Evolutionary conservation across 2,797 vertebrate genomes (phyloP), one percentile per base, ranked within the genome.

Genomic region (Discoglossus pictus): DNA sequence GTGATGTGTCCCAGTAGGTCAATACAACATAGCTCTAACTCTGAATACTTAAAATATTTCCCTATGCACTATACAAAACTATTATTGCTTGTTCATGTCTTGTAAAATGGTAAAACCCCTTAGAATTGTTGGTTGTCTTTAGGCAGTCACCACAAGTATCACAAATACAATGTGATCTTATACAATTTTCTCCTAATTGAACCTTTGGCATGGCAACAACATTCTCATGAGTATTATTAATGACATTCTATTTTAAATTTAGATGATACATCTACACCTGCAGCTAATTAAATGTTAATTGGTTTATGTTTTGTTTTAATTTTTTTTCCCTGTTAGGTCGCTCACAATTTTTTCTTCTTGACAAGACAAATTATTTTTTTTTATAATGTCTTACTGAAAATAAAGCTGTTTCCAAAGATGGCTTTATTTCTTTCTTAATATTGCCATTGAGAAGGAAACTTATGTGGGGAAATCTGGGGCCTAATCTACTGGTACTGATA

Each of bases 231-330:
- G 38, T 7, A 43, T 42, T 58, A 11, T 58, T 21, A 52, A n/a
- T 52, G 20, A 16, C 34, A 48, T 48, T 48, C 27, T 48, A 35
- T 17, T 48, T 31, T 31, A 61, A 36, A 48, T 61, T 61, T 24
- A 48, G 27, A 20, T 10, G 1, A 35, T n/a, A 47, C 31, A 34
- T 21, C 44, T 61, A 38, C 59, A 61, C 59, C 59, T 48, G 59
- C 44, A 61, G 18, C 42, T 35, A 61, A 61, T 48, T 61, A 48
- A 48, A 31, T 61, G 15, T 47, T 48, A 36, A 38, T 24, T 38
- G 44, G 35, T 61, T 47, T 23, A 21, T 6, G n/a, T 24, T 48
- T 25, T 46, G n/a, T 21, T 44, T 46, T 46, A 46, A 20, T 21
- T 1, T 48, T 48, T 25, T 48, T 48, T 25, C 21, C 20, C 12